phyloP scores from a whole-genome alignment of 2,113 vertebrate species.

The Camarhynchus parvulus region DNA sequence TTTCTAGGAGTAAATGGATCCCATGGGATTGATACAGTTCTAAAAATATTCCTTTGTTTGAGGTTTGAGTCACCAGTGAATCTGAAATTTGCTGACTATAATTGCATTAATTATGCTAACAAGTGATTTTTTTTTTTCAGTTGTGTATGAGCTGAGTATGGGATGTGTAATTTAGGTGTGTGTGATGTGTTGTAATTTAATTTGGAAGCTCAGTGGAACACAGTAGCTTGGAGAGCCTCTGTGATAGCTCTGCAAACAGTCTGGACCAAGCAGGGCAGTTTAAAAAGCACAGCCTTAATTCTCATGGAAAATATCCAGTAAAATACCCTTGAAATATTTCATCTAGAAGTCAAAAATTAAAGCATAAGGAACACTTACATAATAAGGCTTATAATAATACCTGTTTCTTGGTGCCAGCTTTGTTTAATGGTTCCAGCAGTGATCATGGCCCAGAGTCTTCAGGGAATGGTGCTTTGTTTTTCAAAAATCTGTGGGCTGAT shows the following conservation, averaged over 20 bases:
- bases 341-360: neutral
- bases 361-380: neutral
- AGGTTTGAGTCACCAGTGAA: neutral
- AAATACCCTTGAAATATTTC: neutral
- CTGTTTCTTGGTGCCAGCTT: neutral
- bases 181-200: neutral
- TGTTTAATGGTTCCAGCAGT: neutral
- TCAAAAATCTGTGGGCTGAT: neutral
- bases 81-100: constrained; percentile 19
- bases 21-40: neutral
- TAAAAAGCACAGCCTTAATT: neutral
- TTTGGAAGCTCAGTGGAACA: neutral
- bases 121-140: neutral
- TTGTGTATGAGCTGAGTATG: neutral
- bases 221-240: neutral
- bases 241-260: neutral
- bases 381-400: neutral
- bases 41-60: constrained; percentile 14
- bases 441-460: neutral
- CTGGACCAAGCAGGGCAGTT: neutral
- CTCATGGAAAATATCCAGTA: neutral
- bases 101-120: constrained; percentile 20
- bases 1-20: constrained; percentile 1
- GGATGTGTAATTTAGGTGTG: neutral
- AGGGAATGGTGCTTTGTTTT: constrained; percentile 22